A percentile compares a stretch with the other conserved stretches of the same genome.
phyloP scores from a whole-genome alignment of 2,797 vertebrate genomes.

The Orientallactaga sibirica region DNA sequence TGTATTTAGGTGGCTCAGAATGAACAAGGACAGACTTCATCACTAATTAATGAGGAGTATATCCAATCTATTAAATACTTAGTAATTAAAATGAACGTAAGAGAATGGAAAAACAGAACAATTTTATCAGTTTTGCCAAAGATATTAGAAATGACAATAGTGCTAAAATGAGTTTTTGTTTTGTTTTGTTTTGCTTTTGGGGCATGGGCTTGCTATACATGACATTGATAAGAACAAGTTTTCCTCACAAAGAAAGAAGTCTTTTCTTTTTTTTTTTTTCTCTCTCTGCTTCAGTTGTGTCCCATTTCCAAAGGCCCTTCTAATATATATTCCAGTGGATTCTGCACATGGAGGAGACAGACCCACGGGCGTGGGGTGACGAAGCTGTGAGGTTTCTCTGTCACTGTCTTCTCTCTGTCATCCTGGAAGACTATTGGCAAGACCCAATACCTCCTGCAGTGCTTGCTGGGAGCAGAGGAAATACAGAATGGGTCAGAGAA shows the following conservation, averaged over 20 bases:
- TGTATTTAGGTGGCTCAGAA: not conserved
- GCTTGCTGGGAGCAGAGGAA: no score
- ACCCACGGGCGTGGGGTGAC: not conserved
- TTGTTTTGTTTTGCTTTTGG: not conserved
- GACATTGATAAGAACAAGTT: not conserved
- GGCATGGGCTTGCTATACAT: not conserved
- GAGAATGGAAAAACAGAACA: not conserved
- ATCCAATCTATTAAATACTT: not conserved
- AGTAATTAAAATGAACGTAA: not conserved
- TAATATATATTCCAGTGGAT: not conserved
- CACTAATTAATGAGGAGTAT: not conserved
- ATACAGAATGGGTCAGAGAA: no score
- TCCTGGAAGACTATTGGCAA: not conserved
- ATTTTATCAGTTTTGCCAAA: not conserved
- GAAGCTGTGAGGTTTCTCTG: not conserved
- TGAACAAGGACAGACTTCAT: not conserved
- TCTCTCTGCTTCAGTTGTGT: not conserved
- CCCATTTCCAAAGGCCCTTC: not conserved
- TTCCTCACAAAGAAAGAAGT: not conserved
- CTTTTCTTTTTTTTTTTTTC: not conserved
- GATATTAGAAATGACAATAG: not conserved
- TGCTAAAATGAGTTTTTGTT: not conserved
- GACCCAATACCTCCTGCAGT: no score
- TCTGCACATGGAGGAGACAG: not conserved
- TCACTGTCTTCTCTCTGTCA: not conserved